Evolutionary conservation across 2,113 vertebrate species (phyloP).

Genomic region (Mionectes macconnelli): DNA sequence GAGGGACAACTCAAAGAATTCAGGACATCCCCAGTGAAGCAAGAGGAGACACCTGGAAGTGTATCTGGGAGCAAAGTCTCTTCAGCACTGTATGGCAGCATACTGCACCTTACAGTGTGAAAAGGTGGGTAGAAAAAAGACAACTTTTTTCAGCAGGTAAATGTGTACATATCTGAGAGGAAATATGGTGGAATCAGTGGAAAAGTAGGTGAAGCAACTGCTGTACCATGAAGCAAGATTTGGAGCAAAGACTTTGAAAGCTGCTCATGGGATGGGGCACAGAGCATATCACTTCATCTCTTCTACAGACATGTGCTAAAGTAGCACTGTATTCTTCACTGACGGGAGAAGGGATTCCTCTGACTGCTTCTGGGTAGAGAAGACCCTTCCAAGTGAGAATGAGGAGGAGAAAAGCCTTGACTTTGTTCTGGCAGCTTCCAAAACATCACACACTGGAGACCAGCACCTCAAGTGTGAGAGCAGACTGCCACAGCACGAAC

Average conservation of each 20-base stretch:
- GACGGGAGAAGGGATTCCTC: neutral
- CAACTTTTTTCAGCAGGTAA: neutral
- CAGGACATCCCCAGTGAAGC: neutral
- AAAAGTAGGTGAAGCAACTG: neutral
- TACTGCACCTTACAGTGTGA: neutral
- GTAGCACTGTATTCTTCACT: neutral
- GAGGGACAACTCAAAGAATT: neutral
- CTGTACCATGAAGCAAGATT: neutral
- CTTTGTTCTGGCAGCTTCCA: neutral
- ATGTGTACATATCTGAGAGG: neutral
- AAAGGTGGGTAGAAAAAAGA: neutral
- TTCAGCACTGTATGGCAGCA: neutral
- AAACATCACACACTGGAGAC: rapidly evolving
- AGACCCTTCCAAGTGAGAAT: neutral
- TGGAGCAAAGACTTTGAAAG: neutral
- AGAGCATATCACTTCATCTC: neutral
- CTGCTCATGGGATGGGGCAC: neutral
- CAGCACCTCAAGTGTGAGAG: neutral
- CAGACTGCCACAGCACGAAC: neutral
- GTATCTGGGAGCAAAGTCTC: neutral
- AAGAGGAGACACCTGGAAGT: neutral
- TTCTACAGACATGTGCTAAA: neutral
- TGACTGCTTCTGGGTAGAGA: neutral
- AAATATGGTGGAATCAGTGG: neutral
- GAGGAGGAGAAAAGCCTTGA: neutral